Conservation (phyloP, 2,888 invertebrate genomes). For the Chalcosyrphus nemorum region DNA sequence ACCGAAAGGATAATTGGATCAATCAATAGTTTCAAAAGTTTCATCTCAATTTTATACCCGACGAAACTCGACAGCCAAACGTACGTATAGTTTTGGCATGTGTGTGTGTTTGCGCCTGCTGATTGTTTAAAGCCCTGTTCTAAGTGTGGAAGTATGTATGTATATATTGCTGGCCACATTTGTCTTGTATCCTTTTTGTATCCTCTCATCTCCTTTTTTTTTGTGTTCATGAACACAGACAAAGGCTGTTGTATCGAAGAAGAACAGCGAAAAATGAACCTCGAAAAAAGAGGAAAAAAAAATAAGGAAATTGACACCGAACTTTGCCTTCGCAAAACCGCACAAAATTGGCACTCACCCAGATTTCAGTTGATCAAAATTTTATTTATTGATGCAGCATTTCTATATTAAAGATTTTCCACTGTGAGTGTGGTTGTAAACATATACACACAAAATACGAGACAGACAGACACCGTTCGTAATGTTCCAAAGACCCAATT, state of each 20-base stretch:
- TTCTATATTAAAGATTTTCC: constrained; percentile 63
- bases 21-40: constrained; percentile 66
- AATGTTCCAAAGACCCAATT: constrained; percentile 65
- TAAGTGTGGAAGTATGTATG: constrained; percentile 21
- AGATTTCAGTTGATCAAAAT: constrained; percentile 68
- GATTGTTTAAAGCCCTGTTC: constrained; percentile 41
- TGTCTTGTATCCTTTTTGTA: constrained; percentile 11
- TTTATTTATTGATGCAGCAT: constrained; percentile 71
- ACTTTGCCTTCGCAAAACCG: constrained; percentile 64
- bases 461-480: constrained; percentile 52
- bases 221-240: not conserved
- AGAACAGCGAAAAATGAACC: constrained; percentile 15
- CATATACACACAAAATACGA: not conserved
- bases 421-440: not conserved
- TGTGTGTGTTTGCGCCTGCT: constrained; percentile 14
- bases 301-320: constrained; percentile 52
- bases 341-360: constrained; percentile 63
- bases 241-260: not conserved
- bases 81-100: constrained; percentile 4
- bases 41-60: constrained; percentile 32
- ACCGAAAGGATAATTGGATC: constrained; percentile 62
- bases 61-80: not conserved
- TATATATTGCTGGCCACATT: constrained; percentile 1
- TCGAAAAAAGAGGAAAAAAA: constrained; percentile 19
- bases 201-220: not conserved